Evolutionary conservation across 1,140 invertebrate genomes (phyloP).

Genomic region (Pogonus chalceus): DNA sequence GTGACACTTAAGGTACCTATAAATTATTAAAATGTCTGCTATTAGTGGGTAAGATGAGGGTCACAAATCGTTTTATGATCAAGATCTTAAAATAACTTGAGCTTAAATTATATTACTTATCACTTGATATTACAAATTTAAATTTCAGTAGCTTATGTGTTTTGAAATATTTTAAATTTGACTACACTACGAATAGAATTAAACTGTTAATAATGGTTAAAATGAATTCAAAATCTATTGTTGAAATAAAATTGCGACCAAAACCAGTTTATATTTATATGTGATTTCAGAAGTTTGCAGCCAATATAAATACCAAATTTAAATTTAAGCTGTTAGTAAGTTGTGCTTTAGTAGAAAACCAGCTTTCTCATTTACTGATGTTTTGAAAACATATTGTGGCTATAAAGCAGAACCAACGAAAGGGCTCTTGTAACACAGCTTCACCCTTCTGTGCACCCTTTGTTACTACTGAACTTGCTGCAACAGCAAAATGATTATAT

Average conservation of each 20-base stretch:
- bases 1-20: not conserved
- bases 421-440: not conserved
- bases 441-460: conserved; percentile 2
- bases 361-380: conserved; percentile 1
- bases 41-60: not conserved
- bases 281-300: too few relatives aligned
- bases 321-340: not conserved
- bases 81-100: not conserved
- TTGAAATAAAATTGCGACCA: too few relatives aligned
- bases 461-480: not conserved
- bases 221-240: too few relatives aligned
- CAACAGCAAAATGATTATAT: not conserved
- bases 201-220: too few relatives aligned
- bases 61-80: not conserved
- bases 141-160: too few relatives aligned
- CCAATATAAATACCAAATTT: not conserved
- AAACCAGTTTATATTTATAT: too few relatives aligned
- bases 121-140: too few relatives aligned
- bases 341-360: not conserved
- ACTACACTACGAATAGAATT: too few relatives aligned
- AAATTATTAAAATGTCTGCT: conserved; percentile 2
- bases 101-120: too few relatives aligned
- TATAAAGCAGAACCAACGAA: conserved; percentile 2
- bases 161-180: too few relatives aligned
- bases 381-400: not conserved